phyloP scores from a whole-genome alignment of 2,113 vertebrate species.

The Istiophorus platypterus region DNA sequence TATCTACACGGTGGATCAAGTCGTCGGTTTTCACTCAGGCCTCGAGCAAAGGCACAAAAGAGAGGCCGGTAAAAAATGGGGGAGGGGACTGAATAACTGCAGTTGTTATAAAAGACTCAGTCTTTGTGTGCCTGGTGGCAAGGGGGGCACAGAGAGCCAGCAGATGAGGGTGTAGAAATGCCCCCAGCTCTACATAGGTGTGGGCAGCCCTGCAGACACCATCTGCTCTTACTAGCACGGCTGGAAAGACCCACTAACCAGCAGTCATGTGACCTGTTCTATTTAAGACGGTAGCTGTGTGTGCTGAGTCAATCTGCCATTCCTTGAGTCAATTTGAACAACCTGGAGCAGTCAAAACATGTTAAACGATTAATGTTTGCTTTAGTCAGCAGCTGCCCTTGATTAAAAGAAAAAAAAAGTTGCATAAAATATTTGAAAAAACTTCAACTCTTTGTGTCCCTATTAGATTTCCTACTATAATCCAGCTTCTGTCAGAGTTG shows the following conservation, averaged over 20 bases:
- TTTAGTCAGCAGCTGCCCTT: constrained; percentile 5
- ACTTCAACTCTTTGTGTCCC: neutral
- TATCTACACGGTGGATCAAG: constrained; percentile 3
- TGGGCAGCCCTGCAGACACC: constrained; percentile 3
- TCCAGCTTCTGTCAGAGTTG: constrained; percentile 4
- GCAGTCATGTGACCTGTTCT: constrained; percentile 73
- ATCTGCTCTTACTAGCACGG: constrained; percentile 36
- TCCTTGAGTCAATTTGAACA: constrained; percentile 38
- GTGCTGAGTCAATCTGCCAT: constrained; percentile 44
- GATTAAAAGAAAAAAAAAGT: neutral
- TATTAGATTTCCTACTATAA: neutral
- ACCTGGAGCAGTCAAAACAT: constrained; percentile 8
- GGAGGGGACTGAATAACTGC: constrained; percentile 54
- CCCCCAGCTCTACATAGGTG: constrained; percentile 19
- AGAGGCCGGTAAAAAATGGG: constrained; percentile 41
- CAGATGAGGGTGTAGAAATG: neutral
- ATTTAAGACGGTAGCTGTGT: constrained; percentile 64
- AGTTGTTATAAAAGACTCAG: constrained; percentile 47
- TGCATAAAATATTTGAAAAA: neutral
- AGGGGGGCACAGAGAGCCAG: neutral
- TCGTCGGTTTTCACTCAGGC: constrained; percentile 25
- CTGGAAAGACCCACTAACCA: constrained; percentile 18
- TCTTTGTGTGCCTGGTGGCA: constrained; percentile 21
- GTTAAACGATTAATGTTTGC: neutral
- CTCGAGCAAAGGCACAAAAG: constrained; percentile 18